Evolutionary conservation across 2,113 vertebrate species (phyloP).

Genomic region (Bubo scandiacus): DNA sequence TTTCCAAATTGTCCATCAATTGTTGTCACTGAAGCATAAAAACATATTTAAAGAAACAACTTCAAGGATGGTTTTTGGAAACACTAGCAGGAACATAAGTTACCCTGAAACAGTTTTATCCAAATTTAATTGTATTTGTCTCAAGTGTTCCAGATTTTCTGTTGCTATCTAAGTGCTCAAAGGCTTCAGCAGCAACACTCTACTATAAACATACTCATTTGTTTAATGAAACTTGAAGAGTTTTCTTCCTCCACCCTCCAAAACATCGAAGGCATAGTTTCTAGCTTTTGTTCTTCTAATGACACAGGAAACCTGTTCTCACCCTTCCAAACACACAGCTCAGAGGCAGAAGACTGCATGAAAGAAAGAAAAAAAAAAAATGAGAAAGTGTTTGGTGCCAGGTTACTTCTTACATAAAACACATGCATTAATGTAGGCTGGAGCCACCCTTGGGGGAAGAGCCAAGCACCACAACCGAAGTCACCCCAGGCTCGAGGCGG

Average conservation of each 20-base stretch:
- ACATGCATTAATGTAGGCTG: neutral
- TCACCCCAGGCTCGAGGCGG: rapidly evolving
- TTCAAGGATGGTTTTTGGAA: neutral
- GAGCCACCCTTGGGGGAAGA: neutral
- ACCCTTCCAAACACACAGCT: neutral
- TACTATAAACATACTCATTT: neutral
- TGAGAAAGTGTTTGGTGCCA: neutral
- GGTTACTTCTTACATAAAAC: neutral
- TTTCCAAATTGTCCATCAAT: neutral
- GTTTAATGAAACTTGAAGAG: neutral
- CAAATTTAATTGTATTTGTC: neutral
- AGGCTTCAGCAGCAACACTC: neutral
- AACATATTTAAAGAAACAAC: neutral
- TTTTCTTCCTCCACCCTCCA: neutral
- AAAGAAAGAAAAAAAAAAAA: neutral
- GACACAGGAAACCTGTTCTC: neutral
- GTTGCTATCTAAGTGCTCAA: neutral
- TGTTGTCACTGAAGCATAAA: neutral
- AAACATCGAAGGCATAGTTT: neutral
- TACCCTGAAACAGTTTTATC: neutral
- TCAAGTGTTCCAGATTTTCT: neutral
- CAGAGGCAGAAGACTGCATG: neutral
- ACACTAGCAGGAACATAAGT: neutral
- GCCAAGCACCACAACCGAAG: neutral
- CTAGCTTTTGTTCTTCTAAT: neutral